Percentiles rank a stretch among this genome's conserved stretches.
Conservation (phyloP, 2,797 vertebrate genomes). For the Myotis pilosus region DNA sequence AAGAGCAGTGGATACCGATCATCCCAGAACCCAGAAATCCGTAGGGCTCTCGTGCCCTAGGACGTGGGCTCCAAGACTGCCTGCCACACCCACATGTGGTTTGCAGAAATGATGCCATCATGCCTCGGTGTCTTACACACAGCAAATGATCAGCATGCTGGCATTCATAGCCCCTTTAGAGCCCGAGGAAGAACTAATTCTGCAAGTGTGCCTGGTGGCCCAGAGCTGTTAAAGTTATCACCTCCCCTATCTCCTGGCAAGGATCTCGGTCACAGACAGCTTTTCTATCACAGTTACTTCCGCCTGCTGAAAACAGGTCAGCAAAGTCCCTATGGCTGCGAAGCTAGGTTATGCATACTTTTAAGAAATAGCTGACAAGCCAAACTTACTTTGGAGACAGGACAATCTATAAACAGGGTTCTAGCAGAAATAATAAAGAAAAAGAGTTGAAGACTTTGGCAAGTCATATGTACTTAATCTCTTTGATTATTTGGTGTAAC, state of each 20-base stretch:
- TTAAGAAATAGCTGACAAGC: slow-evolving; percentile 3
- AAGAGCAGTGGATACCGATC: not conserved
- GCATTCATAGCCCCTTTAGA: not conserved
- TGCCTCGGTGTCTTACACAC: not conserved
- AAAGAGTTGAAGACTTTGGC: not conserved
- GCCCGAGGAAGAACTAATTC: not conserved
- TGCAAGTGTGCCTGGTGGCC: not conserved
- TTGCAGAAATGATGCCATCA: not conserved
- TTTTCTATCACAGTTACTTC: not conserved
- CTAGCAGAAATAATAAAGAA: slow-evolving; percentile 30
- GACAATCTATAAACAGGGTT: not conserved
- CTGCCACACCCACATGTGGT: not conserved
- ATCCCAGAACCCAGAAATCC: not conserved
- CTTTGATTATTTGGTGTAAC: slow-evolving; percentile 12
- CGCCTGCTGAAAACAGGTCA: not conserved
- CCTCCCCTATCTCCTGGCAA: not conserved
- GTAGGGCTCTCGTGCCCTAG: not conserved
- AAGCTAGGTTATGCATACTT: not conserved
- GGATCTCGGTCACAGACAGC: not conserved
- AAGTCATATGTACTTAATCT: not conserved
- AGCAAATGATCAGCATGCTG: not conserved
- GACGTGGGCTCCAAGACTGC: not conserved
- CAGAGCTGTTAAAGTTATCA: not conserved
- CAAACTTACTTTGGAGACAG: slow-evolving; percentile 10
- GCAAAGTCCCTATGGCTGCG: not conserved